phyloP scores from a whole-genome alignment of 2,113 vertebrate genomes.

The Serilophus lunatus region DNA sequence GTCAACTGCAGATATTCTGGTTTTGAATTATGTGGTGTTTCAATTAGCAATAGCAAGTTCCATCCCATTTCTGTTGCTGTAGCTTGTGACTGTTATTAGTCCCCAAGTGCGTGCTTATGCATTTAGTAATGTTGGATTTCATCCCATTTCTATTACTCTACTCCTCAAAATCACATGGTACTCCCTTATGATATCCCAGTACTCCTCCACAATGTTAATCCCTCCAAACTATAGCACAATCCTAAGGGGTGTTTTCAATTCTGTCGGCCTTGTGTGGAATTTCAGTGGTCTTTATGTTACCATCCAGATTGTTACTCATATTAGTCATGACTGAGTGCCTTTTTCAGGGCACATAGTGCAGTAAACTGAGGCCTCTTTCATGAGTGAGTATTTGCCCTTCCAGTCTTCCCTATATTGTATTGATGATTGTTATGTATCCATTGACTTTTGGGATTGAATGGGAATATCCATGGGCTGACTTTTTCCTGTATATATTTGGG shows the following conservation, averaged over 20 bases:
- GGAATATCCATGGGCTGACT: background rate
- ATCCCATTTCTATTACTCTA: conserved; percentile 23
- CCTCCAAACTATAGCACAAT: background rate
- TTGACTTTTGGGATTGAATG: background rate
- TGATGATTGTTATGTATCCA: background rate
- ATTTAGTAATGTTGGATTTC: conserved; percentile 55
- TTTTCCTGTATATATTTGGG: background rate
- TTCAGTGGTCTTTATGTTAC: background rate
- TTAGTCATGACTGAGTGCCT: background rate
- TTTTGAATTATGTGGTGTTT: conserved; percentile 15
- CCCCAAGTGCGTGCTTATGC: conserved; percentile 35
- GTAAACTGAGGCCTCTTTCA: background rate
- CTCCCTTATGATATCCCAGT: background rate
- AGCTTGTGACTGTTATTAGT: conserved; percentile 21
- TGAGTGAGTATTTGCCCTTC: background rate
- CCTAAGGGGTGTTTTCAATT: background rate
- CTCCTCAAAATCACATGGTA: conserved; percentile 19
- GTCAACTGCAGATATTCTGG: background rate
- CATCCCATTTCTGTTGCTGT: conserved; percentile 13
- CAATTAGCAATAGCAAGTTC: background rate
- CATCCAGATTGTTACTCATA: background rate
- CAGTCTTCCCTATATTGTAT: background rate
- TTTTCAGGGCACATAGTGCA: background rate
- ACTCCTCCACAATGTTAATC: background rate
- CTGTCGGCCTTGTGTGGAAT: background rate